Evolutionary conservation across 2,888 invertebrate species (phyloP).

Genomic region (Pardosa pseudoannulata): DNA sequence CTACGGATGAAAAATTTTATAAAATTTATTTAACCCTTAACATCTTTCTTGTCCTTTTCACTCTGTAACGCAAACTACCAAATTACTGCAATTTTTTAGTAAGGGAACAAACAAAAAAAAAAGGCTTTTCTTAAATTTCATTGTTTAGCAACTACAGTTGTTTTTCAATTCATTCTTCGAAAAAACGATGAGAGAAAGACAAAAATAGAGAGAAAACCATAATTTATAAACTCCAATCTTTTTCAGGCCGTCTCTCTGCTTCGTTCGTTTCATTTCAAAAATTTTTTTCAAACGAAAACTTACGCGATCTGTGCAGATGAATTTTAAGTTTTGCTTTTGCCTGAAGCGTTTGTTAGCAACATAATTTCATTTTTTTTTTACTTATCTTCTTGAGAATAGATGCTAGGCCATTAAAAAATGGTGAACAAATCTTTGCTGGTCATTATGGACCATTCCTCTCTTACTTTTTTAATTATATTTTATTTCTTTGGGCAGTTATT

Average conservation of each 20-base stretch:
- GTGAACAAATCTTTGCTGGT: conserved; percentile 54
- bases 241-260: neutral
- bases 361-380: conserved; percentile 23
- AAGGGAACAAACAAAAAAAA: too few relatives aligned
- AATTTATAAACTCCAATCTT: conserved; percentile 28
- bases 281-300: conserved; percentile 11
- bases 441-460: conserved; percentile 51
- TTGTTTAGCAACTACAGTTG: neutral
- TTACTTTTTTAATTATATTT: conserved; percentile 18
- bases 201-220: conserved; percentile 1
- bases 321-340: conserved; percentile 35
- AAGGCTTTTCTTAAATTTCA: too few relatives aligned
- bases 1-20: too few relatives aligned
- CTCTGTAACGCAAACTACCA: too few relatives aligned
- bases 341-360: conserved; percentile 34
- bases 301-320: conserved; percentile 25
- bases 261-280: neutral
- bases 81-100: too few relatives aligned
- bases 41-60: too few relatives aligned
- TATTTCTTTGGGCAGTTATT: conserved; percentile 38
- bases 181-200: neutral
- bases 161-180: conserved; percentile 19
- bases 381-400: conserved; percentile 40
- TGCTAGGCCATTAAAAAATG: conserved; percentile 55
- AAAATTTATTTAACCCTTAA: too few relatives aligned